Base-by-base conservation (phyloP, 2,797 vertebrate species). In the Macroramphosus scolopax region DNA sequence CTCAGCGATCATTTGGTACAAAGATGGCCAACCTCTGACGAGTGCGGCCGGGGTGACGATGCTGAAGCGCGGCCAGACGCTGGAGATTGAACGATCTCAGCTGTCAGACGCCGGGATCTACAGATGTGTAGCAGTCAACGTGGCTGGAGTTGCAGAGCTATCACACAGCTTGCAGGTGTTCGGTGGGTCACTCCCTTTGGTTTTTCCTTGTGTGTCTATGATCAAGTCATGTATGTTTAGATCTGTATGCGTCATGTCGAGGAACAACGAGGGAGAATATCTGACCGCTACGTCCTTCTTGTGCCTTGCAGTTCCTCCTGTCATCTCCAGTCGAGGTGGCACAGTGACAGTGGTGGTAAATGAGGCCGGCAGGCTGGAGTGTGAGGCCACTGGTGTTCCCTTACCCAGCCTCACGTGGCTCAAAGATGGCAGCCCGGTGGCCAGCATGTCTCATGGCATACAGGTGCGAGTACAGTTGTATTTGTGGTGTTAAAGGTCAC, bases 381-480 rank as follows among this genome's bases (percentile, higher is more conserved):
- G 97, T 66, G 94, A 98, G 82, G 93, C 94, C 34, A 90, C 91
- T 4, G 96, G 97, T 2, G 92, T 96, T 51, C 97, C 97, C 3
- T 70, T 63, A n/a, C 97, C 97, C 9, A 93, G 91, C 81, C 89
- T 99, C 72, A 98, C 95, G 0, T 99, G 97, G 97, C 77, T 99
- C 37, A 98, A 98, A 85, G 95, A 98, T 12, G 94, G 95, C 29
- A 96, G 95, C 67, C 96, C 97, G 0, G 93, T 99, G 34, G 90
- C 94, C 33, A 94, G 94, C 41, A 83, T 93, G 2, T 85, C 89
- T 5, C 78, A 93, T 1, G 93, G 94, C 49, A 83, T 96, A 16
- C 94, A 98, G 95, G 97, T 98, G 81, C 6, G 20, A 3, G 3
- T 20, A 5, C 11, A 17, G 24, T 24, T 40, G 13, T 39, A n/a